A percentile compares a stretch with the other conserved stretches of the same genome.
Evolutionary conservation across 2,888 invertebrate genomes (phyloP).

Genomic region (Patella ulyssiponensis): DNA sequence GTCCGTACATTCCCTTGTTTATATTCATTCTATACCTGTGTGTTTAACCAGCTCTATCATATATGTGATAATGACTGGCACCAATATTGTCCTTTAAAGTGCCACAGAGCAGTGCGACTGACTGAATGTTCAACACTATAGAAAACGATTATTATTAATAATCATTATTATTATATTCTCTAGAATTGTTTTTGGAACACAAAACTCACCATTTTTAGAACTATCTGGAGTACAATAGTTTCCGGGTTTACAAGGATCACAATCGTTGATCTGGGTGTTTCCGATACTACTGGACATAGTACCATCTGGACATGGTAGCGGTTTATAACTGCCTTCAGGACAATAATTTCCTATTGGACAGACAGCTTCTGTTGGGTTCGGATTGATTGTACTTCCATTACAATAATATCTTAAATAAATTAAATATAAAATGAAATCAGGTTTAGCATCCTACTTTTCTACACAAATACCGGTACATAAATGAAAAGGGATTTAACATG

Average conservation of each 20-base stretch:
- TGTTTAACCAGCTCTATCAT: too few species aligned
- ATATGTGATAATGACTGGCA: too few species aligned
- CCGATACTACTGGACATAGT: constrained; percentile 64
- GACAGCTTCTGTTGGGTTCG: constrained; percentile 56
- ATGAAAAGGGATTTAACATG: too few species aligned
- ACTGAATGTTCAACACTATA: too few species aligned
- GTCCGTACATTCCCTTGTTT: too few species aligned
- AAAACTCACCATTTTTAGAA: constrained; percentile 58
- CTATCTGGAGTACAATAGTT: constrained; percentile 64
- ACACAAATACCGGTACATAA: background rate
- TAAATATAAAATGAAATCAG: background rate
- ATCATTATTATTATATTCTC: too few species aligned
- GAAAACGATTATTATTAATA: too few species aligned
- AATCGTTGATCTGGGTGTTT: constrained; percentile 62
- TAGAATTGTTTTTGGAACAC: too few species aligned
- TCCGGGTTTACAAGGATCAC: constrained; percentile 63
- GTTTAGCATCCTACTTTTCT: too few species aligned
- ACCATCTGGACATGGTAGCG: constrained; percentile 63
- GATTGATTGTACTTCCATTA: constrained; percentile 62
- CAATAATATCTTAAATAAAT: constrained; percentile 60
- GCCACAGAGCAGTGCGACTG: too few species aligned
- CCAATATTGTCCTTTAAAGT: too few species aligned
- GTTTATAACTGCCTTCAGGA: constrained; percentile 62
- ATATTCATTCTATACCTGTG: too few species aligned
- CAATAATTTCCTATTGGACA: constrained; percentile 71